Evolutionary conservation across 2,113 vertebrate species (phyloP), one percentile per base, ranked within the genome.

Genomic region (Calyptommatus sinebrachiatus): DNA sequence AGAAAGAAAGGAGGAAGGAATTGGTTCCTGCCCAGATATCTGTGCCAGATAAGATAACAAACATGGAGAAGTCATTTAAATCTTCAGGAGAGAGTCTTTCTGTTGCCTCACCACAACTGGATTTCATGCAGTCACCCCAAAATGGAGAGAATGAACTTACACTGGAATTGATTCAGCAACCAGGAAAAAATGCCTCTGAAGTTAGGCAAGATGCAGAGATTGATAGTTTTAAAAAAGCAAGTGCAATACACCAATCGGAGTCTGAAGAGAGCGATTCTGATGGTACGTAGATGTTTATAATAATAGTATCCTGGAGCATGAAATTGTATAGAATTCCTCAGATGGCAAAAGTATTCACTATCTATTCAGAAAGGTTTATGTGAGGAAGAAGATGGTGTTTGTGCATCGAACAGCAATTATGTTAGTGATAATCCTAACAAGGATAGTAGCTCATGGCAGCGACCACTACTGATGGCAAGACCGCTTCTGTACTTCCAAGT

Each of bases 201-300:
- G 41, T 1, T 53, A 70, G 31, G 46, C 87, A 50, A 28, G 79
- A 72, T 22, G 74, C 76, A 16, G 45, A 78, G 81, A 21, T 31
- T 8, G 2, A 45, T 71, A 10, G 8, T 61, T 8, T 21, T 45
- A 10, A 71, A 26, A 22, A 74, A 5, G 79, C 77, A 77, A 65
- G 28, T 41, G 1, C 8, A 28, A 78, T 85, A 81, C 1, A 0
- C 0, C 2, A 88, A 6, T 75, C 80, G 24, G 82, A 79, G 48
- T 45, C 92, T 1, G 92, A 95, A 75, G 94, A 95, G 31, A 96
- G 95, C 28, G 96, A 96, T 76, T 98, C 97, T 76, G 97, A 97
- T 74, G 97, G 97, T 99, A 94, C 65, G 92, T 89, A 6, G 12
- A 73, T 76, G 65, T 85, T 83, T 41, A 53, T 71, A 35, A 11